Conservation (phyloP, 2,888 invertebrate species). For the Eilema depressum region DNA sequence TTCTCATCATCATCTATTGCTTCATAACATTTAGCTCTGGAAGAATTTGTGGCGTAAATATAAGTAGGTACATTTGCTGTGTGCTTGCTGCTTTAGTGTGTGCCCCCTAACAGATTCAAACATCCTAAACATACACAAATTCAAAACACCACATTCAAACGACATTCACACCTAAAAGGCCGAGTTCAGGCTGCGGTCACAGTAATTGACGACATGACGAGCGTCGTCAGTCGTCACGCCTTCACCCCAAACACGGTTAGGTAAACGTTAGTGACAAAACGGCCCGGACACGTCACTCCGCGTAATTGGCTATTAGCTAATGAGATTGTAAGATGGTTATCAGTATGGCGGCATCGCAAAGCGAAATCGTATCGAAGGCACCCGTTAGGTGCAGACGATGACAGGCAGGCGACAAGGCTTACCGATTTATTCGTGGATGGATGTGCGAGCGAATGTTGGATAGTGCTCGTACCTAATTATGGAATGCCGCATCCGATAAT, state of each 20-base stretch:
- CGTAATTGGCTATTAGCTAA: constrained; percentile 77
- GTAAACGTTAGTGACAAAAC: constrained; percentile 49
- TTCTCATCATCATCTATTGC: too few relatives aligned
- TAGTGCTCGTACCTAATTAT: too few relatives aligned
- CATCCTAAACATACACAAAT: not conserved
- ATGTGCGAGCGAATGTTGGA: constrained; percentile 40
- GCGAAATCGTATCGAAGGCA: constrained; percentile 60
- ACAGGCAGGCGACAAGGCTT: constrained; percentile 59
- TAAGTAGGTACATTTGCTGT: too few relatives aligned
- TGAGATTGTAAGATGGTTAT: constrained; percentile 71
- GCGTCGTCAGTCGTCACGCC: constrained; percentile 37
- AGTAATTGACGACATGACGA: constrained; percentile 53
- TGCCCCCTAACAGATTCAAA: not conserved
- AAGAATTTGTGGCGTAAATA: too few relatives aligned
- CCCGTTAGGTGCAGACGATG: constrained; percentile 68
- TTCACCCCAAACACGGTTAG: constrained; percentile 47
- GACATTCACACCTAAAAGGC: constrained; percentile 48
- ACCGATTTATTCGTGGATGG: constrained; percentile 27
- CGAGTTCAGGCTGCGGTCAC: constrained; percentile 31
- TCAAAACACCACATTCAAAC: constrained; percentile 36
- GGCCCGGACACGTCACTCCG: constrained; percentile 83
- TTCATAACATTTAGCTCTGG: too few relatives aligned
- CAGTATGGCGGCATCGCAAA: constrained; percentile 67
- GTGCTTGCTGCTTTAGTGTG: too few relatives aligned
- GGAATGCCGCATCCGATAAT: too few relatives aligned